A percentile compares a stretch with the other conserved stretches of the same genome.
These are phyloP conservation scores for Tricholauxania praeusta DNA, from an alignment of 2,888 invertebrate species.

Conservation along the genomic window DNA sequence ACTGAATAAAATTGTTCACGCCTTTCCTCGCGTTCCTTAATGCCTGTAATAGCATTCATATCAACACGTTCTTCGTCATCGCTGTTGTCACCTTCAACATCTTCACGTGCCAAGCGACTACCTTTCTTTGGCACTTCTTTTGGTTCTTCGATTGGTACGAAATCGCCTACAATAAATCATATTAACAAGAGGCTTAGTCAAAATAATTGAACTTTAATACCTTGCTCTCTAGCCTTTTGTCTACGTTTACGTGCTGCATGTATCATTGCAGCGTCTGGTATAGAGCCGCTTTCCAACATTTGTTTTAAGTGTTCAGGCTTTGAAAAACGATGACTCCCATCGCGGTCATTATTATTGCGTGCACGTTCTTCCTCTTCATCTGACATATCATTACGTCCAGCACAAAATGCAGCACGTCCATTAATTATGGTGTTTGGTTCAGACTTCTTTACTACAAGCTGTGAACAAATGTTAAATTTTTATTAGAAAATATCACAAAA, in stretches of 20 bases:
- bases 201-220: constrained; percentile 51
- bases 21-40: constrained; percentile 80
- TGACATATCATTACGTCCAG: constrained; percentile 77
- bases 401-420: constrained; percentile 86
- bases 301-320: constrained; percentile 81
- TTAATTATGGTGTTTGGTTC: constrained; percentile 77
- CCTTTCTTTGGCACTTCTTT: constrained; percentile 67
- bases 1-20: constrained; percentile 84
- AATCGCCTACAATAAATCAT: constrained; percentile 68
- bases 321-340: constrained; percentile 70
- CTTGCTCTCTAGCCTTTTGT: constrained; percentile 91
- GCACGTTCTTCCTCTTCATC: constrained; percentile 68
- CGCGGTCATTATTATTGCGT: constrained; percentile 67
- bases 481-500: constrained; percentile 31
- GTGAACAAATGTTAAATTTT: constrained; percentile 47
- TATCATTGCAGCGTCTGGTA: constrained; percentile 98
- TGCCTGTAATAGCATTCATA: constrained; percentile 85
- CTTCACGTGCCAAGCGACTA: constrained; percentile 81
- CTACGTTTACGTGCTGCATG: constrained; percentile 96
- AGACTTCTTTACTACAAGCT: constrained; percentile 73
- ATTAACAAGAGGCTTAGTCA: not conserved
- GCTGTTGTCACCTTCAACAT: constrained; percentile 82
- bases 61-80: constrained; percentile 87
- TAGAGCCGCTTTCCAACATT: constrained; percentile 87
- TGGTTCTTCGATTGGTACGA: constrained; percentile 71